A percentile compares a stretch with the other conserved stretches of the same genome.
These are phyloP conservation scores for Cyclina sinensis DNA, from an alignment of 1,140 invertebrate genomes.

Conservation along the genomic window DNA sequence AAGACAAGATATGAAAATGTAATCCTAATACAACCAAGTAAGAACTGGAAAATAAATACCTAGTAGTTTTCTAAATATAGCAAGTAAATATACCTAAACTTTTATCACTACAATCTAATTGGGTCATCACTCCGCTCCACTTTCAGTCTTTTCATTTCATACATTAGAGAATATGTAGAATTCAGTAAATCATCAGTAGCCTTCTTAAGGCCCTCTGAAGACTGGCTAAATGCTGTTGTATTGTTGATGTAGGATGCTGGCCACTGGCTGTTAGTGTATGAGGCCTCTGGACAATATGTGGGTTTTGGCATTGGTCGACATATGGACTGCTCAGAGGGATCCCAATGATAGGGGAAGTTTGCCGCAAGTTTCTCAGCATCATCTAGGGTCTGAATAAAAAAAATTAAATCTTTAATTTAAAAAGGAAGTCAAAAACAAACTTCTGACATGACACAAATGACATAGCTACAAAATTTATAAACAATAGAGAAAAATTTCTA, in stretches of 20 bases:
- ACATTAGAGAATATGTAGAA: constrained; percentile 77
- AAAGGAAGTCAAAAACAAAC: no score
- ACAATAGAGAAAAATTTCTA: no score
- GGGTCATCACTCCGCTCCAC: constrained; percentile 59
- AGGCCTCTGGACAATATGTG: constrained; percentile 60
- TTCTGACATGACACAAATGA: no score
- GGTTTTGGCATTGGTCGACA: constrained; percentile 57
- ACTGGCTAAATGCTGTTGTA: constrained; percentile 8
- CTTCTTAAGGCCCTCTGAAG: constrained; percentile 67
- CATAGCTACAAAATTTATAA: no score
- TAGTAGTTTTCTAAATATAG: no score
- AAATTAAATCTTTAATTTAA: no score
- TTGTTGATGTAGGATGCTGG: constrained; percentile 47
- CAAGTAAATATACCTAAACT: no score
- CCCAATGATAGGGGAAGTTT: constrained; percentile 73
- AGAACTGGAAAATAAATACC: no score
- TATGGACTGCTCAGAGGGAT: constrained; percentile 51
- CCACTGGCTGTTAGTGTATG: constrained; percentile 68
- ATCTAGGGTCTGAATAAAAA: constrained; percentile 76
- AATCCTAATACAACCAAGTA: no score
- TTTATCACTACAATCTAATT: constrained; percentile 48
- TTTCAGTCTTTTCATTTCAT: constrained; percentile 78
- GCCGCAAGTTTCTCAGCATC: constrained; percentile 78
- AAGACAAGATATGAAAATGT: no score
- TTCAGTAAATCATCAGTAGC: constrained; percentile 76